phyloP scores from a whole-genome alignment of 2,113 vertebrate genomes.

The Rattus norvegicus region DNA sequence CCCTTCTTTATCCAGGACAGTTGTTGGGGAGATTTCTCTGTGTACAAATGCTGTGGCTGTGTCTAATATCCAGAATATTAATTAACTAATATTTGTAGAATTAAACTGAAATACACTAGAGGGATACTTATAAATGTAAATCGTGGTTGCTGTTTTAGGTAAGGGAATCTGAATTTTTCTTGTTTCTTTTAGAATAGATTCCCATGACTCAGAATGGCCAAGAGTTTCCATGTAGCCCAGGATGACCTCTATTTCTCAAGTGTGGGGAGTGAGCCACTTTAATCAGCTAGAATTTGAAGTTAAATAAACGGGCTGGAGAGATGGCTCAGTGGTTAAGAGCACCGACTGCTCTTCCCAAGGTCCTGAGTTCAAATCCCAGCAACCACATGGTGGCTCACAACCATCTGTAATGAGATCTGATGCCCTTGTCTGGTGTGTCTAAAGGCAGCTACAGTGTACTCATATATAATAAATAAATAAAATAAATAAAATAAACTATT shows the following conservation, averaged over 20 bases:
- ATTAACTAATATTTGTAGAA: constrained; percentile 39
- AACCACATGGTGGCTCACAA: too few relatives aligned
- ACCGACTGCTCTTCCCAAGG: too few relatives aligned
- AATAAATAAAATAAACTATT: neutral
- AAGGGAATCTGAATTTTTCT: neutral
- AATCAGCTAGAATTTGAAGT: neutral
- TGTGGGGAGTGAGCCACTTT: neutral
- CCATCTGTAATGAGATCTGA: too few relatives aligned
- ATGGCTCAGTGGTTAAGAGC: too few relatives aligned
- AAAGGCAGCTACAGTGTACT: too few relatives aligned
- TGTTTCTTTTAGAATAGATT: neutral
- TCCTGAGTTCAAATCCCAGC: too few relatives aligned
- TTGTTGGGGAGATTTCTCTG: neutral
- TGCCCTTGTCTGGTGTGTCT: too few relatives aligned
- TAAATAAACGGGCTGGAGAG: too few relatives aligned
- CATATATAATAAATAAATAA: too few relatives aligned
- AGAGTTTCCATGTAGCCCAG: neutral
- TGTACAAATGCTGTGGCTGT: neutral
- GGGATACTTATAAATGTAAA: constrained; percentile 7
- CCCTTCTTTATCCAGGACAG: constrained; percentile 19
- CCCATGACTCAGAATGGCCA: neutral
- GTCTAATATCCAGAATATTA: constrained; percentile 16
- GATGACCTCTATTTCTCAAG: neutral
- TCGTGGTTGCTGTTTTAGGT: neutral
- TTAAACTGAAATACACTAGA: neutral